Conservation (phyloP, 2,797 vertebrate species). For the Pseudocheirus occidentalis region DNA sequence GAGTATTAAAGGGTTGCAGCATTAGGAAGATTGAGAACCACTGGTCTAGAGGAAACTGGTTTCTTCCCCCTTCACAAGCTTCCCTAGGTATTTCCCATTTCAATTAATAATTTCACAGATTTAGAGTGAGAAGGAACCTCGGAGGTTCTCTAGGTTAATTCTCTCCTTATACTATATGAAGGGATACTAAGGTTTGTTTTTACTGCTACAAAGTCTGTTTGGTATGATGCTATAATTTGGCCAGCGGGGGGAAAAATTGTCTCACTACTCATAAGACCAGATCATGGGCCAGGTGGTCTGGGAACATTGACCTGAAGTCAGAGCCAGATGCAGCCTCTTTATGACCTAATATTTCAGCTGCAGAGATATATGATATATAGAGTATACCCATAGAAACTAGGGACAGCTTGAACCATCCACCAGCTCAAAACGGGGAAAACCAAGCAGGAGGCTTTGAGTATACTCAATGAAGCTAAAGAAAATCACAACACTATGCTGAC, state of each 20-base stretch:
- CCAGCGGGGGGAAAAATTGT: neutral
- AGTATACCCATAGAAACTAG: neutral
- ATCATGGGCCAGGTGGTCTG: neutral
- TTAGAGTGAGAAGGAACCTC: neutral
- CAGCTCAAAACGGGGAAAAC: neutral
- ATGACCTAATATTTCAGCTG: neutral
- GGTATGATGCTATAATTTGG: neutral
- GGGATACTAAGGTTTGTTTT: neutral
- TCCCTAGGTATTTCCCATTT: slow-evolving; percentile 69
- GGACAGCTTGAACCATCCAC: neutral
- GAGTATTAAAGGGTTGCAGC: too few species aligned
- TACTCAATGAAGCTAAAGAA: neutral
- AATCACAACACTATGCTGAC: neutral
- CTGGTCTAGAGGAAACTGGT: slow-evolving; percentile 54
- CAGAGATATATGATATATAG: neutral
- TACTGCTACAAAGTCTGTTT: neutral
- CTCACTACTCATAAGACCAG: neutral
- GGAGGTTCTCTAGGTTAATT: neutral
- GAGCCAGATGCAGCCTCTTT: neutral
- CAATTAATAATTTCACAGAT: slow-evolving; percentile 21
- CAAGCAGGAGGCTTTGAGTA: neutral
- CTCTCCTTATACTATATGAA: neutral
- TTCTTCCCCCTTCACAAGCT: slow-evolving; percentile 71
- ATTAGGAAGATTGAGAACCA: too few species aligned
- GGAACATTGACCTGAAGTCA: neutral